Percentiles rank a stretch among this genome's conserved stretches.
Evolutionary conservation across 2,888 invertebrate genomes (phyloP).

Genomic region (Plebejus melissa): DNA sequence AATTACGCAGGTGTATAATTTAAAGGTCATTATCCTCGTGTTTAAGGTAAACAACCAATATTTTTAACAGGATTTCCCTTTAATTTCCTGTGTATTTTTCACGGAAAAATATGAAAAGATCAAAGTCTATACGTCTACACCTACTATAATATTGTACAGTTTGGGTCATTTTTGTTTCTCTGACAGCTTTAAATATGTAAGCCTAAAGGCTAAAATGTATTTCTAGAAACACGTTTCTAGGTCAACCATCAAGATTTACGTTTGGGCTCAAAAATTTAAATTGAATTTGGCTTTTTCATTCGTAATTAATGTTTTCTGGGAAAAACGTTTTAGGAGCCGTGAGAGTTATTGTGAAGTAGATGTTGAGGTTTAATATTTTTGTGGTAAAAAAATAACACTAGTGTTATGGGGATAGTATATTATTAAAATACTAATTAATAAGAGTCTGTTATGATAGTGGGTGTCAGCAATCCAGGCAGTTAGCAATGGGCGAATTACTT

Average conservation of each 20-base stretch:
- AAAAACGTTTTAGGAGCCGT: neutral
- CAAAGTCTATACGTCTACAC: neutral
- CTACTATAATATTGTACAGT: neutral
- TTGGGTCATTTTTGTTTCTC: neutral
- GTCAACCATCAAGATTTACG: constrained; percentile 1
- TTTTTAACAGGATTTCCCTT: neutral
- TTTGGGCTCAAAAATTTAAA: neutral
- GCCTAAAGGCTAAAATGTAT: constrained; percentile 8
- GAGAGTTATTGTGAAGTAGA: constrained; percentile 4
- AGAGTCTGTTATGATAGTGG: too few relatives aligned
- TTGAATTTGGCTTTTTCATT: neutral
- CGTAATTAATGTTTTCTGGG: neutral
- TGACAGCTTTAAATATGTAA: neutral
- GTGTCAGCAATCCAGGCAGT: too few relatives aligned
- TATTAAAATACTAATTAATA: too few relatives aligned
- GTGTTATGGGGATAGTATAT: neutral
- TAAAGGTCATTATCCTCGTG: constrained; percentile 21
- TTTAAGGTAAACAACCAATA: neutral
- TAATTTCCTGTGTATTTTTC: neutral
- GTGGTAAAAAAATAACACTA: neutral
- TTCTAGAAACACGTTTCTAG: constrained; percentile 9
- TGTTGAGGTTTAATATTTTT: neutral
- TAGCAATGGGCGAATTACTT: too few relatives aligned
- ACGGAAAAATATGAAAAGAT: neutral
- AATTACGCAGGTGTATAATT: neutral